Percentiles rank a stretch among this genome's conserved stretches.
These are phyloP conservation scores for Sialis fuliginosa DNA, from an alignment of 2,888 invertebrate species.

Conservation along the genomic window DNA sequence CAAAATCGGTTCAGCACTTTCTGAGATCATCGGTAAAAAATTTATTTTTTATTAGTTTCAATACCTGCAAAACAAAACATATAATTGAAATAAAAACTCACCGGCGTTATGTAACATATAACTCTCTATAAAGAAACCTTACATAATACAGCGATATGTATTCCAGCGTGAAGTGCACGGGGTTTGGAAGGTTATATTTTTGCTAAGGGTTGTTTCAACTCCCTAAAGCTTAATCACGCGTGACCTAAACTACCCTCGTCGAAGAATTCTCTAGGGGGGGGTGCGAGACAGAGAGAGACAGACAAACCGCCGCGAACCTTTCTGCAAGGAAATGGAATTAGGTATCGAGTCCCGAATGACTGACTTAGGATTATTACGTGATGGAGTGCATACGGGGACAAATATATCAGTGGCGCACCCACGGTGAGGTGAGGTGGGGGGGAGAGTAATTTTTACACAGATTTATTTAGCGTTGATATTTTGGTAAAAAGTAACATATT, in stretches of 20 bases:
- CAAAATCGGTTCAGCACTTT: too few species aligned
- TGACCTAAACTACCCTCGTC: neutral
- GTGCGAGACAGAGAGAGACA: neutral
- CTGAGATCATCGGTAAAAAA: too few species aligned
- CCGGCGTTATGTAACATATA: too few species aligned
- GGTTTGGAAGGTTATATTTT: neutral
- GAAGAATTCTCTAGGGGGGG: too few species aligned
- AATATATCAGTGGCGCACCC: too few species aligned
- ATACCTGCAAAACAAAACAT: too few species aligned
- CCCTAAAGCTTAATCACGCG: neutral
- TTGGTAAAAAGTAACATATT: too few species aligned
- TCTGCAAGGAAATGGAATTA: neutral
- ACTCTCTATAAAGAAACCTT: neutral
- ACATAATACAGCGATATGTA: neutral
- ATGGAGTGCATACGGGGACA: neutral
- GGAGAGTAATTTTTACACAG: too few species aligned
- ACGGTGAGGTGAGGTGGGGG: too few species aligned
- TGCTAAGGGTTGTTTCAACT: neutral
- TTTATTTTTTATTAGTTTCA: too few species aligned
- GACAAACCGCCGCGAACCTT: neutral
- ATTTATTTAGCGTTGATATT: too few species aligned
- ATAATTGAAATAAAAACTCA: too few species aligned
- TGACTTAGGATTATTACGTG: neutral
- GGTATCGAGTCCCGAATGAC: neutral
- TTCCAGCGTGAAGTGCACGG: neutral